phyloP scores from a whole-genome alignment of 1,140 invertebrate species.

The Cydia splendana region DNA sequence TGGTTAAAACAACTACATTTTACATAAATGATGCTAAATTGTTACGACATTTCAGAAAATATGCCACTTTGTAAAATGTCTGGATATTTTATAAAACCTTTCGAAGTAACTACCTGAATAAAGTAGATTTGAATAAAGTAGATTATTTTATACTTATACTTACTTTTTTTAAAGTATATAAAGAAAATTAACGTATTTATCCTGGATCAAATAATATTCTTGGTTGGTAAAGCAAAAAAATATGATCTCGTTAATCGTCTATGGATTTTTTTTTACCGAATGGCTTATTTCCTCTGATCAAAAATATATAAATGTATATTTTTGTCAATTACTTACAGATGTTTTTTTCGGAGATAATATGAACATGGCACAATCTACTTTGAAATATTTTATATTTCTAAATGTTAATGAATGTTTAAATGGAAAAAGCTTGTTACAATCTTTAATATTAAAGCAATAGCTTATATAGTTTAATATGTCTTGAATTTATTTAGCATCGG shows the following conservation, averaged over 20 bases:
- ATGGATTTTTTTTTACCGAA: not conserved
- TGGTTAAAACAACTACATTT: not conserved
- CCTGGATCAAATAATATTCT: no score
- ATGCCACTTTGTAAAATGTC: not conserved
- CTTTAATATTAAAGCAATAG: not conserved
- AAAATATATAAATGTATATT: conserved; percentile 1
- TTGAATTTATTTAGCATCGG: not conserved
- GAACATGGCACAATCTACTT: conserved; percentile 3
- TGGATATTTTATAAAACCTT: not conserved
- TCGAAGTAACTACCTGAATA: not conserved
- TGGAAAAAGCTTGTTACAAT: not conserved
- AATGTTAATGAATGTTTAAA: not conserved
- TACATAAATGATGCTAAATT: not conserved
- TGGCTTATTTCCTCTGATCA: not conserved
- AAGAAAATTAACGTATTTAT: no score
- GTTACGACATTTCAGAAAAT: not conserved
- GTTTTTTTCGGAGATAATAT: not conserved
- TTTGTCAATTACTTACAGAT: not conserved
- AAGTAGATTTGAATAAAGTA: no score
- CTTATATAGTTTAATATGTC: not conserved
- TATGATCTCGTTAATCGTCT: not conserved
- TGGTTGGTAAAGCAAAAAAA: no score
- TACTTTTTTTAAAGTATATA: no score
- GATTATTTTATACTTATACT: no score
- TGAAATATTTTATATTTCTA: not conserved